Evolutionary conservation across 2,888 invertebrate species (phyloP).

Genomic region (Cantharis rustica): DNA sequence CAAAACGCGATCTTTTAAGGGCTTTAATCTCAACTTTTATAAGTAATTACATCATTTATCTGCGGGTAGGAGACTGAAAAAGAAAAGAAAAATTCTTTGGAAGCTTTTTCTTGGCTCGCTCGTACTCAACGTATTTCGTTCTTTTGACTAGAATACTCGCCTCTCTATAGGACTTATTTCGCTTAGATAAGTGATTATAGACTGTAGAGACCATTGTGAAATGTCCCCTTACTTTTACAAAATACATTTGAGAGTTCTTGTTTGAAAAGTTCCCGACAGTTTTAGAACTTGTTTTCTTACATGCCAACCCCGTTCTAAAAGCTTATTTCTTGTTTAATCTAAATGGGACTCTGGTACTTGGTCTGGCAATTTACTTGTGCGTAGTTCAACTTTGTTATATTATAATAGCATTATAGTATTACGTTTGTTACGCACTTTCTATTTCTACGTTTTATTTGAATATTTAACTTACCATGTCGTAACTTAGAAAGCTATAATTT

Average conservation of each 20-base stretch:
- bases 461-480: neutral
- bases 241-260: conserved; percentile 38
- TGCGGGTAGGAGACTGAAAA: conserved; percentile 10
- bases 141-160: conserved; percentile 25
- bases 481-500: neutral
- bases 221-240: conserved; percentile 37
- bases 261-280: conserved; percentile 43
- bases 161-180: conserved; percentile 25
- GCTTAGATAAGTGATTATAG: conserved; percentile 44
- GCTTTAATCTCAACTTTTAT: neutral
- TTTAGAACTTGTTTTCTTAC: conserved; percentile 44
- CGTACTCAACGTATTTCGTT: conserved; percentile 23
- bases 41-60: conserved; percentile 18
- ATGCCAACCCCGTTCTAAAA: conserved; percentile 36
- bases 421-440: neutral
- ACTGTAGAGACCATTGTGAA: conserved; percentile 38
- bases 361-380: conserved; percentile 40
- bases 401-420: neutral
- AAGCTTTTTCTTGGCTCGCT: conserved; percentile 16
- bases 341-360: conserved; percentile 41
- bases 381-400: neutral
- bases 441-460: neutral
- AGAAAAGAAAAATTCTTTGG: conserved; percentile 18
- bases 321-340: conserved; percentile 47
- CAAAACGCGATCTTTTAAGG: neutral